A percentile compares a stretch with the other conserved stretches of the same genome.
Conservation (phyloP, 2,113 vertebrate genomes). For the Tiliqua scincoides region DNA sequence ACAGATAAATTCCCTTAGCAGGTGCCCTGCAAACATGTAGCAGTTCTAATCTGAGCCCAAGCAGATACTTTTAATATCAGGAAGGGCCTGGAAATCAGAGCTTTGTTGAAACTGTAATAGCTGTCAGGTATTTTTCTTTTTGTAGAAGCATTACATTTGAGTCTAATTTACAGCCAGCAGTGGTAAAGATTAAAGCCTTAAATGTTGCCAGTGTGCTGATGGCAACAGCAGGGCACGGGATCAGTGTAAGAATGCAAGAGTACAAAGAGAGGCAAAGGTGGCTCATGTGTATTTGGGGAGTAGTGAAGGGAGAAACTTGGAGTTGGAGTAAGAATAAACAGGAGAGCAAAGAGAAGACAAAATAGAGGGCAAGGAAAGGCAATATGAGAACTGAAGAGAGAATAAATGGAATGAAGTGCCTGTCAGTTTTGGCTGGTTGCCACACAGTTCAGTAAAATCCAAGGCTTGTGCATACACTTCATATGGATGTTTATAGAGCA, state of each 20-base stretch:
- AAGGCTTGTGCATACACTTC: neutral
- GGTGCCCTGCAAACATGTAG: neutral
- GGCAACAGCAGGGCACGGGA: neutral
- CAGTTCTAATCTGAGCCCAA: neutral
- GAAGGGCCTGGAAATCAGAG: neutral
- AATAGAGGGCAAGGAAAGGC: constrained; percentile 30
- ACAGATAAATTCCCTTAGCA: constrained; percentile 9
- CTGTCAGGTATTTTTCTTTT: neutral
- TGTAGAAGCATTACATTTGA: constrained; percentile 29
- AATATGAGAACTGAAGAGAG: neutral
- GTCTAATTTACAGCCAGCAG: neutral
- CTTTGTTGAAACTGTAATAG: neutral
- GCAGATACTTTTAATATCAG: constrained; percentile 4
- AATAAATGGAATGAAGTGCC: constrained; percentile 15
- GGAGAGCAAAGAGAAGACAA: constrained; percentile 7
- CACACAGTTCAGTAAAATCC: neutral
- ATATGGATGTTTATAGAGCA: neutral
- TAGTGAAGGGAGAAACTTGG: constrained; percentile 18
- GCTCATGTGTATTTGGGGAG: constrained; percentile 23
- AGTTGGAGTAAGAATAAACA: neutral
- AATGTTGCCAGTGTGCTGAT: constrained; percentile 1
- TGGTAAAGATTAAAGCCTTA: constrained; percentile 30
- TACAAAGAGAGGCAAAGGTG: neutral
- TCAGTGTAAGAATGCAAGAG: constrained; percentile 13
- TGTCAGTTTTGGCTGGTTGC: neutral